Conservation (phyloP, 1,140 invertebrate species). For the Trypoxylus dichotomus region DNA sequence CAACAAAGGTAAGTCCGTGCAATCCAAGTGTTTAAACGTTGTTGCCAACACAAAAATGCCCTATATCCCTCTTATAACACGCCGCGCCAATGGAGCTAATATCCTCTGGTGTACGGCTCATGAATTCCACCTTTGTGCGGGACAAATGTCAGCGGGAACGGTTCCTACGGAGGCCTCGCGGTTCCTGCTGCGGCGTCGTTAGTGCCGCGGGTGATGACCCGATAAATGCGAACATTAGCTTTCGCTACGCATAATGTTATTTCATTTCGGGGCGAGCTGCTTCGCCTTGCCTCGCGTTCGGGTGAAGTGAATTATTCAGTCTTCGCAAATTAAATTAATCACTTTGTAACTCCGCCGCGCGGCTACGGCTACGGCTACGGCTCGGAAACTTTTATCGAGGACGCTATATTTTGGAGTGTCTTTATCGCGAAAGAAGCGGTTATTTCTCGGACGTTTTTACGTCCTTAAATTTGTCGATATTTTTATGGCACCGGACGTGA, state of each 20-base stretch:
- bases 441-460: not conserved
- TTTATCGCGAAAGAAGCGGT: not conserved
- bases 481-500: not conserved
- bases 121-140: conserved; percentile 36
- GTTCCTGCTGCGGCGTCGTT: conserved; percentile 36
- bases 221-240: conserved; percentile 36
- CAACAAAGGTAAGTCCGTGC: no score
- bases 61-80: not conserved
- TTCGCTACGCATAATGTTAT: not conserved
- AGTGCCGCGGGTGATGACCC: conserved; percentile 39
- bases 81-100: conserved; percentile 32
- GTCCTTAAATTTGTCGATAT: not conserved
- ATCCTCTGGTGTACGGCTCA: conserved; percentile 32
- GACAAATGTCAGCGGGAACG: conserved; percentile 35
- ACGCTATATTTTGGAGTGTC: not conserved
- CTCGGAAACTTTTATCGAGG: not conserved
- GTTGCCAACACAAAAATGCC: no score
- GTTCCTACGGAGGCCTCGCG: conserved; percentile 37
- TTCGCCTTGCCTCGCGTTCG: not conserved
- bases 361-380: not conserved
- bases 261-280: not conserved
- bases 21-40: no score
- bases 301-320: conserved; percentile 5
- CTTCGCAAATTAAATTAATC: conserved; percentile 23
- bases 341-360: not conserved